Evolutionary conservation across 2,888 invertebrate genomes (phyloP).

Genomic region (Blomia tropicalis): DNA sequence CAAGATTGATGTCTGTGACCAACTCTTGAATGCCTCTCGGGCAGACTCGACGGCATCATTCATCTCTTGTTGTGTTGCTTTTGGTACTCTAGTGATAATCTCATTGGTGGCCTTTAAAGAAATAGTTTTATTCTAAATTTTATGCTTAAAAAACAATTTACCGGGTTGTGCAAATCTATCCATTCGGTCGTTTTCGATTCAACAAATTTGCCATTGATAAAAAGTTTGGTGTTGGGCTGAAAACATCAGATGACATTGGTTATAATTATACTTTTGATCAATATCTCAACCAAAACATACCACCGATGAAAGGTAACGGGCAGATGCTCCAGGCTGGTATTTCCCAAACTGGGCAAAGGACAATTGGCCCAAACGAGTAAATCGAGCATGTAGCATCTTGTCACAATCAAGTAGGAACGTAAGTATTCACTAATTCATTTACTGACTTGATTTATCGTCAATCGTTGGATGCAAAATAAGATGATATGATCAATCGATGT

Average conservation of each 20-base stretch:
- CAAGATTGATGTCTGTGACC: conserved; percentile 79
- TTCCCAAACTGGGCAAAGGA: not conserved
- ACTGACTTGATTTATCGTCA: no score
- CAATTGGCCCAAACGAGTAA: not conserved
- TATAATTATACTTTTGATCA: no score
- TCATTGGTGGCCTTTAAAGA: conserved; percentile 56
- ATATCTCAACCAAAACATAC: conserved; percentile 8
- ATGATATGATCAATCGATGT: no score
- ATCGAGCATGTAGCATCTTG: no score
- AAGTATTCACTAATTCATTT: no score
- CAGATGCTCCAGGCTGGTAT: not conserved
- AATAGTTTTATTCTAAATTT: not conserved
- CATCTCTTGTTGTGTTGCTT: conserved; percentile 74
- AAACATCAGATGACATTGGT: not conserved
- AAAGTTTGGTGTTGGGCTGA: conserved; percentile 64
- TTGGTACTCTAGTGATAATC: conserved; percentile 62
- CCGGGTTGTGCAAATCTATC: conserved; percentile 86
- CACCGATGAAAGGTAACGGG: not conserved
- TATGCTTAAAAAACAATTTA: conserved; percentile 32
- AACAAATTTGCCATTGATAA: conserved; percentile 77
- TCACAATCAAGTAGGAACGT: no score
- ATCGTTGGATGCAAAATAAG: no score
- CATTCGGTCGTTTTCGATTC: conserved; percentile 85
- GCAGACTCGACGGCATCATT: conserved; percentile 68
- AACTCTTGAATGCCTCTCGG: conserved; percentile 58